Evolutionary conservation across 2,888 invertebrate genomes (phyloP).

Genomic region (Clunio marinus): DNA sequence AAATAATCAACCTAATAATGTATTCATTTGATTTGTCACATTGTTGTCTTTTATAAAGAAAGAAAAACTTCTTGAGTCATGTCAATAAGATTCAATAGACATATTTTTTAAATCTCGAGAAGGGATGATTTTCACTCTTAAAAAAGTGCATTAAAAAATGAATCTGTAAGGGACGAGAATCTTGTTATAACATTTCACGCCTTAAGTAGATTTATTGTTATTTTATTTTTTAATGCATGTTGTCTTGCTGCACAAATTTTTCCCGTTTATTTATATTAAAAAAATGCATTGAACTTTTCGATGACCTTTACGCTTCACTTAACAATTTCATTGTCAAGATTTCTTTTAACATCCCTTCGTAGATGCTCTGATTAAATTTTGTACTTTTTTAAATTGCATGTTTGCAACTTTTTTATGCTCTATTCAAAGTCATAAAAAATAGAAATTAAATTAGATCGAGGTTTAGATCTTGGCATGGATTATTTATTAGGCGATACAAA

Average conservation of each 20-base stretch:
- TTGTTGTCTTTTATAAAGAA: neutral
- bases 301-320: slow-evolving; percentile 32
- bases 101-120: too few species aligned
- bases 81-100: slow-evolving; percentile 11
- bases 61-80: slow-evolving; percentile 2
- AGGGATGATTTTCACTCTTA: slow-evolving; percentile 16
- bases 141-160: slow-evolving; percentile 30
- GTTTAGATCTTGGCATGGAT: slow-evolving; percentile 30
- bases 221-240: slow-evolving; percentile 8
- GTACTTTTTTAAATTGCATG: slow-evolving; percentile 22
- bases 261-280: slow-evolving; percentile 27
- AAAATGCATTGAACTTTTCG: slow-evolving; percentile 27
- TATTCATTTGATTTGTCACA: slow-evolving; percentile 36
- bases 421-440: slow-evolving; percentile 22
- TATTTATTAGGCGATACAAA: slow-evolving; percentile 40
- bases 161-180: neutral
- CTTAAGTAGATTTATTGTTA: slow-evolving; percentile 39
- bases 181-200: slow-evolving; percentile 40
- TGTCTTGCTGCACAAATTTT: neutral
- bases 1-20: slow-evolving; percentile 35
- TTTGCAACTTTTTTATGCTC: slow-evolving; percentile 15
- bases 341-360: neutral
- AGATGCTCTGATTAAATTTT: neutral
- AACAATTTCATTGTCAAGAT: slow-evolving; percentile 17
- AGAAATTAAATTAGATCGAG: slow-evolving; percentile 38